These are phyloP conservation scores for Hydrolagus colliei DNA, from an alignment of 2,797 vertebrate genomes.

Conservation along the genomic window DNA sequence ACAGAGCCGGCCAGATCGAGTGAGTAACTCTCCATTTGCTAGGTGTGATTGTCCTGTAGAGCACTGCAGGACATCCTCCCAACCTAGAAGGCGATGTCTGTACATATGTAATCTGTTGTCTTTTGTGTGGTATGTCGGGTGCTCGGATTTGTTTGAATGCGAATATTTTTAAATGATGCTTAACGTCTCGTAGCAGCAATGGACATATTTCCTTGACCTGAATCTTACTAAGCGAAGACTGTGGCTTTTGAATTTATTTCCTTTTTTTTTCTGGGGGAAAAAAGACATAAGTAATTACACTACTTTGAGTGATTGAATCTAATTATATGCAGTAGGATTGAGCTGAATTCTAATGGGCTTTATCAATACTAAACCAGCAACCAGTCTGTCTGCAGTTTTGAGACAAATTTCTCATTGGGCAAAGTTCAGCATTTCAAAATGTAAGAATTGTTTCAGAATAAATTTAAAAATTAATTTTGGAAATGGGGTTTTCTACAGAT, in stretches of 20 bases:
- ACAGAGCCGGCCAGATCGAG: slow-evolving; percentile 81
- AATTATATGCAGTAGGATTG: not conserved
- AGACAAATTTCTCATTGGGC: not conserved
- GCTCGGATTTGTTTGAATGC: not conserved
- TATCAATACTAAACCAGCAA: not conserved
- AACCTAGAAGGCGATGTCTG: no score
- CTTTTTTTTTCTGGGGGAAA: no score
- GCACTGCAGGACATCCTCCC: no score
- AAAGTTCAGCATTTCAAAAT: no score
- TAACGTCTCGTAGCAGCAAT: not conserved
- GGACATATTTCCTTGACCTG: no score
- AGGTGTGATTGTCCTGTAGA: no score
- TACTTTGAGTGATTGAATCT: not conserved
- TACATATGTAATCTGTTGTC: not conserved
- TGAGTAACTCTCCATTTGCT: slow-evolving; percentile 45
- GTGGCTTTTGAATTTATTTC: no score
- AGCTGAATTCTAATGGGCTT: not conserved
- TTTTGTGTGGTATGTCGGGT: not conserved
- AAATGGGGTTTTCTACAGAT: no score
- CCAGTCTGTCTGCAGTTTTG: no score
- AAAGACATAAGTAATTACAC: not conserved
- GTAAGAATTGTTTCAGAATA: no score
- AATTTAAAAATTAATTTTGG: no score
- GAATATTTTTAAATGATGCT: not conserved
- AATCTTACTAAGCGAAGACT: no score